Evolutionary conservation across 2,113 vertebrate genomes (phyloP).

Genomic region (Callipepla squamata): DNA sequence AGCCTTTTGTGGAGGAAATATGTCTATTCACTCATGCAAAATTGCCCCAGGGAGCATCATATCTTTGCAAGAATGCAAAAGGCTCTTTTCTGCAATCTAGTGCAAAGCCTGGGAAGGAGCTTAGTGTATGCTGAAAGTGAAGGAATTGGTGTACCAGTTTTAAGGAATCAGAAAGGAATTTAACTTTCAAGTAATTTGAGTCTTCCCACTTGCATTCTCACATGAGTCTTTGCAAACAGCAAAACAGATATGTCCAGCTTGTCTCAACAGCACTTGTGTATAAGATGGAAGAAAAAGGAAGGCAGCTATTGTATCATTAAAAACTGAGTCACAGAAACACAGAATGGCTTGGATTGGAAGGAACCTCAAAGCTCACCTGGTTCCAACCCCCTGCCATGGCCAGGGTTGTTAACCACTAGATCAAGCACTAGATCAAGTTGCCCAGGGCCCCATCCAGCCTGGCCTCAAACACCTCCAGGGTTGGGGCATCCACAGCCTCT

Average conservation of each 20-base stretch:
- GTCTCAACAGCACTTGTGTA: not conserved
- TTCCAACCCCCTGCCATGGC: too few species aligned
- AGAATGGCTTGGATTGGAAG: too few species aligned
- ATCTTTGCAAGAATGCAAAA: not conserved
- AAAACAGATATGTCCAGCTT: fast-evolving
- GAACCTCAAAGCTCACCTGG: too few species aligned
- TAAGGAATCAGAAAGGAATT: not conserved
- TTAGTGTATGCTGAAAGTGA: not conserved
- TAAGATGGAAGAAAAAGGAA: not conserved
- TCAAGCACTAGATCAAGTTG: too few species aligned
- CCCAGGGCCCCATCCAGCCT: too few species aligned
- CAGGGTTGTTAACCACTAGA: too few species aligned
- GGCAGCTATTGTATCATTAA: not conserved
- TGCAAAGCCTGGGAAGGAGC: not conserved
- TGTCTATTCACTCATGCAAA: not conserved
- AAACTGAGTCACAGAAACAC: not conserved
- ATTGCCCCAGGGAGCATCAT: not conserved
- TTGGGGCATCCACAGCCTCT: too few species aligned
- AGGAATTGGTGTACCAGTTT: not conserved
- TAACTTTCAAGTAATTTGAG: not conserved
- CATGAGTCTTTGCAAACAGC: not conserved
- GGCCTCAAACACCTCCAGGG: too few species aligned
- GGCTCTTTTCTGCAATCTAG: not conserved
- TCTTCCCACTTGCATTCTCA: not conserved
- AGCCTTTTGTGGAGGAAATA: not conserved